Conservation (phyloP, 1,140 invertebrate genomes). For the Drosophila serrata region DNA sequence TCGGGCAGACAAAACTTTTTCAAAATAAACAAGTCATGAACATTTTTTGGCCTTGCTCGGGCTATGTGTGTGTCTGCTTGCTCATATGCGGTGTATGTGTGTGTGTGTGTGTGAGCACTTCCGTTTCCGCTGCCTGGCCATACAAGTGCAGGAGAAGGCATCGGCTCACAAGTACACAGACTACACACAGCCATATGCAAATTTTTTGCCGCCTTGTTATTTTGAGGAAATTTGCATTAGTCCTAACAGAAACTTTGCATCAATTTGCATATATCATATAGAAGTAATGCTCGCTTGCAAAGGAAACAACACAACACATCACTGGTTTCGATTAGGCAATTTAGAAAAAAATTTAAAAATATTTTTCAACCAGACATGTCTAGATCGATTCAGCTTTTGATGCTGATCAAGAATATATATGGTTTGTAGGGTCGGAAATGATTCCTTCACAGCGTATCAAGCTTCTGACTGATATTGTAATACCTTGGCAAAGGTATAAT, state of each 20-base stretch:
- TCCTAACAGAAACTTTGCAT: constrained; percentile 35
- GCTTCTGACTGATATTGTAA: too few species aligned
- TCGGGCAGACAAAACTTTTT: constrained; percentile 70
- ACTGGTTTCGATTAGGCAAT: neutral
- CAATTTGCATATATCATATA: constrained; percentile 51
- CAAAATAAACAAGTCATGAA: constrained; percentile 80
- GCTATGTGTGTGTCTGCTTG: constrained; percentile 38
- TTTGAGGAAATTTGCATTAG: constrained; percentile 74
- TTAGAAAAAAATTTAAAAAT: too few species aligned
- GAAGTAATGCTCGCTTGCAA: constrained; percentile 21
- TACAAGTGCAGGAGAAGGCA: constrained; percentile 2
- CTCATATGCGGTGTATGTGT: constrained; percentile 36
- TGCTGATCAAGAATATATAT: too few species aligned
- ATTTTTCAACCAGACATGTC: too few species aligned
- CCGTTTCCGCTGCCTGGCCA: constrained; percentile 54
- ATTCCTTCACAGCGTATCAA: too few species aligned
- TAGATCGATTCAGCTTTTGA: too few species aligned
- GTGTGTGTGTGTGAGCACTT: constrained; percentile 38
- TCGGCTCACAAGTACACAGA: neutral
- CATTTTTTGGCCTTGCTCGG: constrained; percentile 54
- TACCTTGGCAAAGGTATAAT: too few species aligned
- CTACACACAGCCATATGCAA: constrained; percentile 14
- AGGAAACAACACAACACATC: neutral
- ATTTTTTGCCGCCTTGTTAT: constrained; percentile 51
- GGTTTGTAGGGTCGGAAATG: too few species aligned